Evolutionary conservation across 2,888 invertebrate species (phyloP).

Genomic region (Rhagonycha lutea): DNA sequence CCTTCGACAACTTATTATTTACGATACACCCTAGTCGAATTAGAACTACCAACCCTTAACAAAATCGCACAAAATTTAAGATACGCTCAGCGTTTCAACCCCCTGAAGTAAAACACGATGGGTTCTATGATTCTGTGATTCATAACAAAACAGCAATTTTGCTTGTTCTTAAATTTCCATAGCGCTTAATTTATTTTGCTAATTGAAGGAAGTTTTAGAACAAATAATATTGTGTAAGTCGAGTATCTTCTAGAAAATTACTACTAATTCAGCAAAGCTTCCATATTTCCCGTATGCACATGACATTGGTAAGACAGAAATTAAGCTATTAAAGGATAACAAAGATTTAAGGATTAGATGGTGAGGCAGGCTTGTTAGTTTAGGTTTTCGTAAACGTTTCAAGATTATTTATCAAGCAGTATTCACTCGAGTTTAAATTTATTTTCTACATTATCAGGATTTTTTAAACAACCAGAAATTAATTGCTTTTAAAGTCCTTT

Average conservation of each 20-base stretch:
- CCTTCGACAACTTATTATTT: slow-evolving; percentile 8
- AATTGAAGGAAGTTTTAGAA: not conserved
- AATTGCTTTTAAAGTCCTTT: not conserved
- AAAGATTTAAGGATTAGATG: not conserved
- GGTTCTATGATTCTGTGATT: not conserved
- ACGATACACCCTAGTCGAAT: slow-evolving; percentile 9
- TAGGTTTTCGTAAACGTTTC: not conserved
- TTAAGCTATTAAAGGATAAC: not conserved
- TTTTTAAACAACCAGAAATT: not conserved
- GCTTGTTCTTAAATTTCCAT: not conserved
- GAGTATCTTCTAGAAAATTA: not conserved
- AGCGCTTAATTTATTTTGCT: not conserved
- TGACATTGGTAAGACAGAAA: not conserved
- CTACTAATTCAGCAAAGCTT: not conserved
- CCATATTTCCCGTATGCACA: not conserved
- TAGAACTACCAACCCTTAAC: slow-evolving; percentile 10
- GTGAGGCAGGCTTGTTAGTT: not conserved
- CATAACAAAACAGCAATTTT: not conserved
- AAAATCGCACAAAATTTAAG: not conserved
- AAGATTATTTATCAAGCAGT: not conserved
- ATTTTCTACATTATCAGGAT: not conserved
- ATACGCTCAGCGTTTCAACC: not conserved
- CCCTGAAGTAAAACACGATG: not conserved
- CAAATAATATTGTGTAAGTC: not conserved
- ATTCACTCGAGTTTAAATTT: not conserved